Conservation (phyloP, 1,140 invertebrate species). For the Aethina tumida region DNA sequence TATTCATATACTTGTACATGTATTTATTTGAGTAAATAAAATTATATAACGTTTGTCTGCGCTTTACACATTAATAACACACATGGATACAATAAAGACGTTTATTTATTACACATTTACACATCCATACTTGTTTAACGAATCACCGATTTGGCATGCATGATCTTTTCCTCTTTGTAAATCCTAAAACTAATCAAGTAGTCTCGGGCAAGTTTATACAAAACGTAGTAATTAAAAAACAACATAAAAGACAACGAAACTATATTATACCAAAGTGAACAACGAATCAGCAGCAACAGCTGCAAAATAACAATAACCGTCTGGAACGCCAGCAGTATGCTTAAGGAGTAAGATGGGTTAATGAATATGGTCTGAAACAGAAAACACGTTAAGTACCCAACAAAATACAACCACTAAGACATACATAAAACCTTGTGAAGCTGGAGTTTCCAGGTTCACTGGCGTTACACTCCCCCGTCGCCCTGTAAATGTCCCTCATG, state of each 20-base stretch:
- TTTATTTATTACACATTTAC: too few relatives aligned
- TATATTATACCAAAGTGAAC: slow-evolving; percentile 84
- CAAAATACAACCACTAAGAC: slow-evolving; percentile 31
- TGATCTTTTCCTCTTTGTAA: slow-evolving; percentile 70
- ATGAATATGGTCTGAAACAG: slow-evolving; percentile 70
- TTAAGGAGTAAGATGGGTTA: slow-evolving; percentile 74
- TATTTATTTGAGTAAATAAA: too few relatives aligned
- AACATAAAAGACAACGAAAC: slow-evolving; percentile 75
- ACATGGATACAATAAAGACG: too few relatives aligned
- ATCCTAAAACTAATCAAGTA: slow-evolving; percentile 75
- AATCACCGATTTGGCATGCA: too few relatives aligned
- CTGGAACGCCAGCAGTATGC: slow-evolving; percentile 63
- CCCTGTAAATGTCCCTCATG: slow-evolving; percentile 68
- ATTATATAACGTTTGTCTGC: too few relatives aligned
- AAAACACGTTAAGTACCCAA: slow-evolving; percentile 3
- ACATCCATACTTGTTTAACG: too few relatives aligned
- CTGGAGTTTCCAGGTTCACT: slow-evolving; percentile 75
- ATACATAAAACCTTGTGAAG: slow-evolving; percentile 78
- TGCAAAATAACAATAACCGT: slow-evolving; percentile 63
- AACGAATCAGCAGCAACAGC: slow-evolving; percentile 63
- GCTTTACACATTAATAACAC: too few relatives aligned
- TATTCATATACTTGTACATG: too few relatives aligned
- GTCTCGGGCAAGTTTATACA: slow-evolving; percentile 82
- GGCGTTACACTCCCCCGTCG: slow-evolving; percentile 58
- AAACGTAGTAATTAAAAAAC: slow-evolving; percentile 82